phyloP scores from a whole-genome alignment of 2,113 vertebrate species.

The Bucco capensis region DNA sequence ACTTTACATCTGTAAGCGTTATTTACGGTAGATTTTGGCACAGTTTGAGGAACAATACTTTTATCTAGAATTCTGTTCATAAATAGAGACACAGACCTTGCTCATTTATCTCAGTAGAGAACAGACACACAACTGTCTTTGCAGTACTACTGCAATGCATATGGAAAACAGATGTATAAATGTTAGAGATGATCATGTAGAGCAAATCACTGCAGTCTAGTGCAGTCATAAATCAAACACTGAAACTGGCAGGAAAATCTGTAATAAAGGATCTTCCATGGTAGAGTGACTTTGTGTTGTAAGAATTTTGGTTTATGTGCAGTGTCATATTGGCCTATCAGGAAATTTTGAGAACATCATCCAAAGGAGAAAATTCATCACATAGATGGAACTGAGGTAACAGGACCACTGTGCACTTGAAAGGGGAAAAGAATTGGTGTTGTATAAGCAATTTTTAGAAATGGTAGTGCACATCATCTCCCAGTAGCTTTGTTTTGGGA shows the following conservation, averaged over 20 bases:
- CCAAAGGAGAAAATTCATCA: not conserved
- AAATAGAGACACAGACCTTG: not conserved
- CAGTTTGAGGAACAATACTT: not conserved
- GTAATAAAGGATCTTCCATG: not conserved
- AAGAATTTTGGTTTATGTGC: not conserved
- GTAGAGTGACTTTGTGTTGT: not conserved
- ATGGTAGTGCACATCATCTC: not conserved
- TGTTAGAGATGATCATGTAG: not conserved
- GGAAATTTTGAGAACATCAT: not conserved
- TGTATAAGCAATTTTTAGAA: not conserved
- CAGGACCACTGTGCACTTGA: not conserved
- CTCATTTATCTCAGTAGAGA: not conserved
- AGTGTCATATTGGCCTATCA: not conserved
- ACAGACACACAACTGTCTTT: not conserved
- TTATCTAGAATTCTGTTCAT: not conserved
- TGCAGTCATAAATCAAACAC: not conserved
- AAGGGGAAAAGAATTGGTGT: not conserved
- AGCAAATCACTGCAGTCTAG: not conserved
- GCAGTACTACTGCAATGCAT: not conserved
- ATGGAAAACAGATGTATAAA: not conserved
- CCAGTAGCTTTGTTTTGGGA: not conserved
- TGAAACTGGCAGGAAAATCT: not conserved
- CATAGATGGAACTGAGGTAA: not conserved
- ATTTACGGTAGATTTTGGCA: not conserved
- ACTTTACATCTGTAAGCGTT: not conserved